A percentile compares a stretch with the other conserved stretches of the same genome.
These are phyloP conservation scores for Catharus bicknelli DNA, from an alignment of 2,113 vertebrate genomes.

Conservation along the genomic window DNA sequence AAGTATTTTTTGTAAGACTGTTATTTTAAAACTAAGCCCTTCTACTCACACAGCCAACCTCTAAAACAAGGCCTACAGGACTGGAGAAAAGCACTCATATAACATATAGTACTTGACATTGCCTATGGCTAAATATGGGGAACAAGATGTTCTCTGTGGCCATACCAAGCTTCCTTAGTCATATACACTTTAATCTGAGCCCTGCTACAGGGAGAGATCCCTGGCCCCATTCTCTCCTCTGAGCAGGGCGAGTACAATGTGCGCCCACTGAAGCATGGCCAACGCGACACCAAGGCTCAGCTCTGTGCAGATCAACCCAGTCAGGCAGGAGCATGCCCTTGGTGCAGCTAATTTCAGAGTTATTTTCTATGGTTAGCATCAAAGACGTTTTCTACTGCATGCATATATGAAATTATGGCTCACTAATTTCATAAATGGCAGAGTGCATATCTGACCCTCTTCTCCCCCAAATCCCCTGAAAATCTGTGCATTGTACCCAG, in stretches of 20 bases:
- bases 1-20: neutral
- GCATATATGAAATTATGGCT: neutral
- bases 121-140: slow-evolving; percentile 51
- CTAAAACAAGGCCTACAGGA: slow-evolving; percentile 53
- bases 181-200: slow-evolving; percentile 51
- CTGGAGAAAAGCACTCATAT: neutral
- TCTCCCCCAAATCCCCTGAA: neutral
- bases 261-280: slow-evolving; percentile 45
- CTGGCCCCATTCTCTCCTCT: neutral
- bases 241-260: neutral
- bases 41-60: neutral
- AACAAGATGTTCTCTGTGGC: slow-evolving; percentile 69
- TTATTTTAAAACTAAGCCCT: slow-evolving; percentile 19
- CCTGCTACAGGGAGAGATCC: neutral
- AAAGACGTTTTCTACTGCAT: neutral
- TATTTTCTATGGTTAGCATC: slow-evolving; percentile 52
- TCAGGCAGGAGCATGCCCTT: slow-evolving; percentile 45
- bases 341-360: slow-evolving; percentile 1
- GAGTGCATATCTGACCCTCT: neutral
- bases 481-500: neutral
- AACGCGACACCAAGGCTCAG: neutral
- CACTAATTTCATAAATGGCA: slow-evolving; percentile 19
- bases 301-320: slow-evolving; percentile 11
- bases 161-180: slow-evolving; percentile 61
- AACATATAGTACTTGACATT: slow-evolving; percentile 66